A percentile compares a stretch with the other conserved stretches of the same genome.
phyloP scores from a whole-genome alignment of 2,888 invertebrate genomes.

The Eupithecia pulchellata region DNA sequence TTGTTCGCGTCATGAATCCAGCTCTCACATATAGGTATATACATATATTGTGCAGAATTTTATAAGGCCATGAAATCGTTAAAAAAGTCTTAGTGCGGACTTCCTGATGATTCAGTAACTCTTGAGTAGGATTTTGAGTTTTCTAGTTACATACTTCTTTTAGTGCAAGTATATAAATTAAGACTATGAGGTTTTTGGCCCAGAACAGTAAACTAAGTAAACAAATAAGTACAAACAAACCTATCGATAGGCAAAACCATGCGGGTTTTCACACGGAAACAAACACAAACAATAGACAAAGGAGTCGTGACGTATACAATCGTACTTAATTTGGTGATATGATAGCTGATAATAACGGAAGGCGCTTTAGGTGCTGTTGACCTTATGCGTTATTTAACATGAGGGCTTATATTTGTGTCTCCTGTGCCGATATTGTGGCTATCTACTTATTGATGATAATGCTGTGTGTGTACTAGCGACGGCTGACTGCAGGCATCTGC shows the following conservation, averaged over 20 bases:
- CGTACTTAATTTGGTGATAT: slow-evolving; percentile 28
- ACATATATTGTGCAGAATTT: background rate
- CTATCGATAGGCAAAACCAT: background rate
- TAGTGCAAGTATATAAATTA: background rate
- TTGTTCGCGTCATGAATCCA: no score
- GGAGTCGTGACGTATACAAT: slow-evolving; percentile 25
- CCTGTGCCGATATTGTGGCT: background rate
- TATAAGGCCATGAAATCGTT: slow-evolving; percentile 20
- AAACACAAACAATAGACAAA: slow-evolving; percentile 31
- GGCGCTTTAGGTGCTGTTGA: slow-evolving; percentile 44
- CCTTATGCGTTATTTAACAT: slow-evolving; percentile 24
- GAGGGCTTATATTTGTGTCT: background rate
- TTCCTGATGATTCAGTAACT: background rate
- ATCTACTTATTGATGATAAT: background rate
- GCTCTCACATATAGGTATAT: no score
- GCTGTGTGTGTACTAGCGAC: no score
- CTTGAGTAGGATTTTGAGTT: background rate
- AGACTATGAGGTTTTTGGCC: background rate
- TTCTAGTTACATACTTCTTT: slow-evolving; percentile 6
- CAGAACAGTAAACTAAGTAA: background rate
- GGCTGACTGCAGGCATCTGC: background rate
- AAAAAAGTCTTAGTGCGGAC: slow-evolving; percentile 10
- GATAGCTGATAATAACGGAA: slow-evolving; percentile 31
- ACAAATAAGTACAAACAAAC: background rate
- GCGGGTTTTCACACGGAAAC: slow-evolving; percentile 31